Base-by-base conservation (phyloP, 2,113 vertebrate species). In the Parus major region DNA sequence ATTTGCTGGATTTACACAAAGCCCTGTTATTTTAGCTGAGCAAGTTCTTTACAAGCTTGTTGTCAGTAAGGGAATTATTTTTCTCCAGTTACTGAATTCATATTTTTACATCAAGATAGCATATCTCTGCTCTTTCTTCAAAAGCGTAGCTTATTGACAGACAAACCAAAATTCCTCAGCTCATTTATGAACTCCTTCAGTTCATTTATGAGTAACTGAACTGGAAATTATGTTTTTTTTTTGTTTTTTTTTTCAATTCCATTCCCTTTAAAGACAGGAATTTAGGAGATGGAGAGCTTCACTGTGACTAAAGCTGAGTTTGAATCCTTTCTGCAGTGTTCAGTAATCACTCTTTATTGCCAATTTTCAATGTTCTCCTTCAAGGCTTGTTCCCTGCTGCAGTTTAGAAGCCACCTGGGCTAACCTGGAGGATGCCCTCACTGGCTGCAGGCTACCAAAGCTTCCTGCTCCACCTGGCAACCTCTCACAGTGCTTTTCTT, bases 1-100 rank as follows among this genome's bases (percentile, higher is more conserved):
- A 90, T 93, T 83, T 92, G 20, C 59, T 60, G 52, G 72, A 80
- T 92, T 97, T 93, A 46, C 41, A 83, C 56, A 92, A 63, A 94
- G 47, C 77, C 55, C 27, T 86, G 71, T 81, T 88, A 88, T 90
- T 96, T 93, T 59, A 83, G 68, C 86, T 63, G 39, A 94, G 68
- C 56, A 86, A 42, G 60, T 86, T 90, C 86, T 88, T 93, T 82
- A 73, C 59, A 73, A 80, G 39, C 22, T 61, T 66, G 33, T 79
- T 96, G 88, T 92, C 88, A 82, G 63, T 55, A 47, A 76, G 27
- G 29, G 57, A 63, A 52, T 82, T 78, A 75, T 84, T 93, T 73
- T 91, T 63, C 36, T 77, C 68, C 44, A 46, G 3, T 88, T 68
- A 79, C 35, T 13, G 28, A 56, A 28, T 77, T 79, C 10, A 29